A percentile compares a stretch with the other conserved stretches of the same genome.
These are phyloP conservation scores for Notothenia coriiceps DNA, from an alignment of 2,113 vertebrate genomes.

Conservation along the genomic window DNA sequence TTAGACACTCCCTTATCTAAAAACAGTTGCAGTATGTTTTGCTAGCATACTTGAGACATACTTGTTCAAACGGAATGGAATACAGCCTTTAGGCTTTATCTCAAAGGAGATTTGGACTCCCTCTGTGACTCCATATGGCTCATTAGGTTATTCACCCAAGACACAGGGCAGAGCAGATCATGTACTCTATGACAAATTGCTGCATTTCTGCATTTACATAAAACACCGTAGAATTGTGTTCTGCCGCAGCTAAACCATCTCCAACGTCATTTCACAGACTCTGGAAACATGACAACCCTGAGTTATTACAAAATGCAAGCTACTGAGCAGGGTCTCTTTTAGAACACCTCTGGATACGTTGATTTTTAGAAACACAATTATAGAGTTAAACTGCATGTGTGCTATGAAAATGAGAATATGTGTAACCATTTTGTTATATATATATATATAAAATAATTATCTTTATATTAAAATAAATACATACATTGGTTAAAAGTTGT, in stretches of 20 bases:
- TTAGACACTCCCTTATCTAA: constrained; percentile 13
- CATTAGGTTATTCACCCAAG: constrained; percentile 39
- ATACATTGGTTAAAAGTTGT: neutral
- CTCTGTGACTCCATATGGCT: constrained; percentile 61
- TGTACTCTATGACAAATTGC: neutral
- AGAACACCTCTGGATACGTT: neutral
- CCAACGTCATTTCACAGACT: neutral
- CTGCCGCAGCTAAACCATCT: constrained; percentile 5
- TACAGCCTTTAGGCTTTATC: constrained; percentile 54
- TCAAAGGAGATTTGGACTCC: constrained; percentile 39
- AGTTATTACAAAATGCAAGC: neutral
- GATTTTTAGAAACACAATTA: constrained; percentile 8
- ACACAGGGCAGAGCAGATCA: constrained; percentile 12
- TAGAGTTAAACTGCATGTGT: neutral
- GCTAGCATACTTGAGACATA: neutral
- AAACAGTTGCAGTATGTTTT: constrained; percentile 28
- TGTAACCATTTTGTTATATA: neutral
- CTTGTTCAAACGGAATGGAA: constrained; percentile 32
- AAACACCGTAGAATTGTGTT: neutral
- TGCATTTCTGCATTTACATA: neutral
- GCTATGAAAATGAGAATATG: neutral
- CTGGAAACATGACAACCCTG: neutral
- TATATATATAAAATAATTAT: neutral
- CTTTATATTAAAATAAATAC: neutral
- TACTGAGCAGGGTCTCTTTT: neutral